Evolutionary conservation across 2,113 vertebrate species (phyloP).

Genomic region (Pomatorhinus ruficollis): DNA sequence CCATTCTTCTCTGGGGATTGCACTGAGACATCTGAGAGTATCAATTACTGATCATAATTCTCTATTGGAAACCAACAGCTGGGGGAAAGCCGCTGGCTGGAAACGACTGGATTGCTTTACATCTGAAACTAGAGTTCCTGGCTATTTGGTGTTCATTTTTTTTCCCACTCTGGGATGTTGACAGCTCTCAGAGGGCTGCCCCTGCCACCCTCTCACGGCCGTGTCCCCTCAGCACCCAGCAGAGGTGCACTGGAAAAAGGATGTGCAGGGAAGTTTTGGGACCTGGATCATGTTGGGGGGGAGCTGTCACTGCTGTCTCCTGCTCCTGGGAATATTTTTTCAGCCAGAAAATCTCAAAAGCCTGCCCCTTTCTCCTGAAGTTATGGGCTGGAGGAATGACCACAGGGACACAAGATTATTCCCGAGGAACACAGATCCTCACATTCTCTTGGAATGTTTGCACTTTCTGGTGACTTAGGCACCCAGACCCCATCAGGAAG

Average conservation of each 20-base stretch:
- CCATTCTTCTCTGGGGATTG: constrained; percentile 67
- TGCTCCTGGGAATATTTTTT: not conserved
- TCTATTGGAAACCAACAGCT: constrained; percentile 67
- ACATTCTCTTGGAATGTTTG: not conserved
- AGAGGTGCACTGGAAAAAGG: not conserved
- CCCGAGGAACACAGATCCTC: not conserved
- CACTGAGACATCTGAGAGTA: constrained; percentile 60
- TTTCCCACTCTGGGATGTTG: not conserved
- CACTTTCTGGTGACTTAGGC: not conserved
- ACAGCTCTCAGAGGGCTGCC: not conserved
- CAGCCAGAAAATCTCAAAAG: not conserved
- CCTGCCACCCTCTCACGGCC: not conserved
- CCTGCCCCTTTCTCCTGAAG: not conserved
- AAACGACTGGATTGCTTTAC: constrained; percentile 30
- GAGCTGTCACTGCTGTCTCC: not conserved
- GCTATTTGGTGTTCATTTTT: not conserved
- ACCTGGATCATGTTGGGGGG: rapidly evolving
- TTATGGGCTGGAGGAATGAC: not conserved
- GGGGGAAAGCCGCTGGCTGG: constrained; percentile 46
- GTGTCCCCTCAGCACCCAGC: not conserved
- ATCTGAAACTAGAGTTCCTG: not conserved
- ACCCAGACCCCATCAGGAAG: not conserved
- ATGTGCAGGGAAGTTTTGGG: not conserved
- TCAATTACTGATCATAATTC: constrained; percentile 68
- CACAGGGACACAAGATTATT: not conserved